Base-by-base conservation (phyloP, 2,113 vertebrate genomes). In the Odocoileus hemionus region DNA sequence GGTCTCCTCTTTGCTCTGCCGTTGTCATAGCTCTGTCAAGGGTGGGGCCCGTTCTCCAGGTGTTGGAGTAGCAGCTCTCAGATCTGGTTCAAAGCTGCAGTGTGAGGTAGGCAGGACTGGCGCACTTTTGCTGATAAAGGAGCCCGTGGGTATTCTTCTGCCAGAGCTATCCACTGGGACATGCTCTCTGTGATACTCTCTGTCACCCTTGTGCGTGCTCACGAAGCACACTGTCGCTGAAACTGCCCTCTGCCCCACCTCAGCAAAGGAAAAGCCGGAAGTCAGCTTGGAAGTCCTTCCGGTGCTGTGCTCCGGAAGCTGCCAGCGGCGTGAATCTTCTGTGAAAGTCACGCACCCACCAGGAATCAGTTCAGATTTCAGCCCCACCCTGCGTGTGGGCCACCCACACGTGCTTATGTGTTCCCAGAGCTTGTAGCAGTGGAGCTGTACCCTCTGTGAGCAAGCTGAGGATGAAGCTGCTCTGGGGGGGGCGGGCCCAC, bases 161-260 rank as follows among this genome's bases (percentile, higher is more conserved):
- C 50, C 21, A 33, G 79, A 82, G 19, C 50, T 5, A 2, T 8
- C 12, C 80, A 9, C 12, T 23, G 50, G 52, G 17, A 55, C 33
- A 7, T 26, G 80, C 7, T 13, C 21, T 83, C 50, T 55, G 80
- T 55, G 50, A 36, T 21, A 12, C 9, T 25, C 12, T 33, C 80
- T 54, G n/a, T 26, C n/a, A 36, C 21, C 4, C 21, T 36, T 26
- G n/a, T 36, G 12, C 7, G 4, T 83, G 80, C 80, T 83, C 19
- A 83, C 0, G 0, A 26, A 26, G 52, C 0, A 2, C 52, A 26
- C 33, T 26, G 33, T 17, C 33, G 47, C 23, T 4, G 13, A 83
- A 55, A 25, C 80, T 26, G 12, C 80, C 52, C 52, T 83, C 13
- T 83, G 80, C 21, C 33, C 52, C 52, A 36, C 13, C 52, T 55